phyloP scores from a whole-genome alignment of 2,888 invertebrate genomes.

The Cremastinae sp. region DNA sequence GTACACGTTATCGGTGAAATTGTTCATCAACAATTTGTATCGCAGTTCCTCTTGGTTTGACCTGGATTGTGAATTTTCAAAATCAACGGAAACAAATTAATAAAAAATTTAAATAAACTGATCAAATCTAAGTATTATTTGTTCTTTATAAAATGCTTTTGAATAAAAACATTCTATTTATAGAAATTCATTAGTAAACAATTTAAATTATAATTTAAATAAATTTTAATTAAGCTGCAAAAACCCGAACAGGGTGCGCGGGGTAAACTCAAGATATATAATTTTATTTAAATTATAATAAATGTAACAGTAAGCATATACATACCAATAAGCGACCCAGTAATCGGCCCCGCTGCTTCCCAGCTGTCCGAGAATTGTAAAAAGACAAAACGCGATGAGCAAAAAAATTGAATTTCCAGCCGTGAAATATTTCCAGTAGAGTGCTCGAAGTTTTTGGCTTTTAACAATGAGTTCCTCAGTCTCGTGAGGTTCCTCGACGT shows the following conservation, averaged over 20 bases:
- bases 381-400: conserved; percentile 82
- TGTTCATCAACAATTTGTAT: conserved; percentile 39
- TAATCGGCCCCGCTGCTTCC: conserved; percentile 88
- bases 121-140: neutral
- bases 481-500: conserved; percentile 82
- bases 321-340: conserved; percentile 89
- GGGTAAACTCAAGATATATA: too few species aligned
- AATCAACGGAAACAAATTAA: neutral
- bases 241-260: too few species aligned
- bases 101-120: too few species aligned
- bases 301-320: too few species aligned
- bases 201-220: too few species aligned
- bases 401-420: conserved; percentile 85
- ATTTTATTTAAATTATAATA: too few species aligned
- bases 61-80: conserved; percentile 69
- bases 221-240: too few species aligned
- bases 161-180: too few species aligned
- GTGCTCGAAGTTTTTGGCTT: conserved; percentile 84
- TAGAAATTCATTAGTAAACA: too few species aligned
- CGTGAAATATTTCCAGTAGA: conserved; percentile 86
- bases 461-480: conserved; percentile 85
- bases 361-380: conserved; percentile 85
- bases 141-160: neutral
- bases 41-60: conserved; percentile 79
- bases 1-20: conserved; percentile 1